Evolutionary conservation across 2,113 vertebrate genomes (phyloP), one percentile per base, ranked within the genome.

Genomic region (Megalops atlanticus): DNA sequence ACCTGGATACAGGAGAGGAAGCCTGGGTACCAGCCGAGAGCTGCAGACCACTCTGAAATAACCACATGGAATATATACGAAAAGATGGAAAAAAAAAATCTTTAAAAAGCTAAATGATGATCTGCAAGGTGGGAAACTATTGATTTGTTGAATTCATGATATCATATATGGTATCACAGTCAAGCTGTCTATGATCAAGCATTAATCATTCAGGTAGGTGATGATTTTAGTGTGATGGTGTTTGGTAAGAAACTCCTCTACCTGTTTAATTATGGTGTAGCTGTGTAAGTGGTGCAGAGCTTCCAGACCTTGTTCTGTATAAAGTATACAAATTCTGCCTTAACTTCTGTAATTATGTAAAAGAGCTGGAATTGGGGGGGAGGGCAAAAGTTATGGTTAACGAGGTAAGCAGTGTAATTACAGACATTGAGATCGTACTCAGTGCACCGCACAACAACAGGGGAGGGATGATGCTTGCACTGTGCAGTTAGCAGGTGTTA

Each of bases 301-400:
- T 64, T 64, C 58, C 58, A 64, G n/a, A 15, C n/a, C 7, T 8
- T 10, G n/a, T n/a, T 64, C 58, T 64, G 58, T 27, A 11, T 58
- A n/a, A 64, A 64, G 12, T 24, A 64, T 64, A 8, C 58, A 64
- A 64, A 64, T 64, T 64, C 18, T 24, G 24, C 31, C 15, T n/a
- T 58, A 64, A 64, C 31, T 64, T n/a, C 8, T 72, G 52, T 73
- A 64, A 78, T 72, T 72, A 47, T 40, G 74, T 74, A 58, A 76
- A 71, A 8, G 49, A n/a, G 24, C 24, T 4, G 58, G 16, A 47
- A 11, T 33, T 33, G 3, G 54, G 49, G 16, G 35, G 45, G 69
- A 31, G 16, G 41, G 16, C 5, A 18, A 33, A 24, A 35, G 36
- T 74, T 70, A 45, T 8, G 21, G 24, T 85, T 71, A 49, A 81